phyloP scores from a whole-genome alignment of 2,797 vertebrate species.

The Xenopus petersii region DNA sequence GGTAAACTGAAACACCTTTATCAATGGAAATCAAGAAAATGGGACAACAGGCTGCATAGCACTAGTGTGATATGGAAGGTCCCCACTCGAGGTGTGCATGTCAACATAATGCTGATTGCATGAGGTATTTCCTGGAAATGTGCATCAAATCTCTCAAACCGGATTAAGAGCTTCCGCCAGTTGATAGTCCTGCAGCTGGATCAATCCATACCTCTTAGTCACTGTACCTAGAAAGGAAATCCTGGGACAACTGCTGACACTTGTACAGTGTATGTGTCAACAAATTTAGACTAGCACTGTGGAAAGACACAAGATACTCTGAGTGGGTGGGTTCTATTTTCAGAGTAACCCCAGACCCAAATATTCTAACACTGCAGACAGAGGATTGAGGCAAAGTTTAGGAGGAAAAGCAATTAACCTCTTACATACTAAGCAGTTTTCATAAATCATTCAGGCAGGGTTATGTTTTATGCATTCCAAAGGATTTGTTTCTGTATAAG shows the following conservation, averaged over 20 bases:
- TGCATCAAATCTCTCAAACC: constrained; percentile 32
- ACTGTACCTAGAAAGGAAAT: constrained; percentile 40
- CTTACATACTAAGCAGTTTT: background rate
- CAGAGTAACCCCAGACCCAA: constrained; percentile 47
- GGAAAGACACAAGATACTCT: constrained; percentile 34
- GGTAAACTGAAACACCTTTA: no score
- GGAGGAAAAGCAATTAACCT: constrained; percentile 16
- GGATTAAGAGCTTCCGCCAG: constrained; percentile 40
- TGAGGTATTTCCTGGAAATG: constrained; percentile 36
- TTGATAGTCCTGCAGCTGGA: constrained; percentile 35
- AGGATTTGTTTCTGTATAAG: background rate
- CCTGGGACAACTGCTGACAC: constrained; percentile 46
- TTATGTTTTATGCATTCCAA: no score
- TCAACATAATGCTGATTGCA: constrained; percentile 22
- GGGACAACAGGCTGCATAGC: no score
- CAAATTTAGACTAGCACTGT: constrained; percentile 14
- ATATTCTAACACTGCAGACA: constrained; percentile 48
- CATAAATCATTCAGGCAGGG: no score
- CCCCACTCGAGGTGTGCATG: constrained; percentile 5
- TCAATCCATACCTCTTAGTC: constrained; percentile 26
- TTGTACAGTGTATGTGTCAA: constrained; percentile 32
- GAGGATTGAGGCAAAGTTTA: constrained; percentile 33
- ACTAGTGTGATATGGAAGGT: background rate
- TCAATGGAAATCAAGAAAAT: no score
- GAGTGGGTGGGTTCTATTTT: constrained; percentile 51